Conservation (phyloP, 2,797 vertebrate genomes). For the Echeneis naucrates region DNA sequence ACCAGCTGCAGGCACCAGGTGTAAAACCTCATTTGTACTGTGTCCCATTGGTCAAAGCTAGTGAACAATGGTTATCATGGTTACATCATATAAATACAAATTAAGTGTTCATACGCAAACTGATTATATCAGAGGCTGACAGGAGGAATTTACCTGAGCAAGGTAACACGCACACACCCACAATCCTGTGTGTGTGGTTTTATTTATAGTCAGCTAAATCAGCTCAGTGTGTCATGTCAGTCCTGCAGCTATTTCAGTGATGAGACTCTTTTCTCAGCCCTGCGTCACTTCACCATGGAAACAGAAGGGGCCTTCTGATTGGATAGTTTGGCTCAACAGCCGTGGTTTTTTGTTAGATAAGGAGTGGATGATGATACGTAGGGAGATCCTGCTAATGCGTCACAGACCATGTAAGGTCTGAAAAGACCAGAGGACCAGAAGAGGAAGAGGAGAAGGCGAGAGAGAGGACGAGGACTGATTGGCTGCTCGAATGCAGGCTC, state of each 20-base stretch:
- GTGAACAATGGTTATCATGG: neutral
- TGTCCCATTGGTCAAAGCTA: too few relatives aligned
- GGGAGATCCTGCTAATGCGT: conserved; percentile 78
- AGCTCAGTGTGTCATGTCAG: conserved; percentile 44
- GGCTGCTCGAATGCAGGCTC: too few relatives aligned
- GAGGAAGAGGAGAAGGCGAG: conserved; percentile 47
- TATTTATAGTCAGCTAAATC: conserved; percentile 49
- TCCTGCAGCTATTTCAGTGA: conserved; percentile 44
- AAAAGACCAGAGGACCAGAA: conserved; percentile 3
- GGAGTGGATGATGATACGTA: conserved; percentile 55
- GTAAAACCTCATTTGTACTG: neutral
- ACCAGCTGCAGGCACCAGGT: neutral
- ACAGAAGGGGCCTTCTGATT: conserved; percentile 52
- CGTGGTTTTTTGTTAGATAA: conserved; percentile 18
- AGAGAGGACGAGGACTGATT: neutral
- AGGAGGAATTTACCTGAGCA: too few relatives aligned
- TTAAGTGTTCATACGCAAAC: conserved; percentile 13
- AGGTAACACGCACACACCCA: too few relatives aligned
- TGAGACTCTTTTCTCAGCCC: conserved; percentile 27
- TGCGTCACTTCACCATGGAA: conserved; percentile 72
- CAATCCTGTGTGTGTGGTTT: neutral
- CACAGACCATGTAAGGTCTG: conserved; percentile 79
- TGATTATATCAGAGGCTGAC: conserved; percentile 2
- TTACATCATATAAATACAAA: conserved; percentile 13
- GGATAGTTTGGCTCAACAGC: conserved; percentile 3